Base-by-base conservation (phyloP, 2,888 invertebrate species). In the Epirrhoe alternata region DNA sequence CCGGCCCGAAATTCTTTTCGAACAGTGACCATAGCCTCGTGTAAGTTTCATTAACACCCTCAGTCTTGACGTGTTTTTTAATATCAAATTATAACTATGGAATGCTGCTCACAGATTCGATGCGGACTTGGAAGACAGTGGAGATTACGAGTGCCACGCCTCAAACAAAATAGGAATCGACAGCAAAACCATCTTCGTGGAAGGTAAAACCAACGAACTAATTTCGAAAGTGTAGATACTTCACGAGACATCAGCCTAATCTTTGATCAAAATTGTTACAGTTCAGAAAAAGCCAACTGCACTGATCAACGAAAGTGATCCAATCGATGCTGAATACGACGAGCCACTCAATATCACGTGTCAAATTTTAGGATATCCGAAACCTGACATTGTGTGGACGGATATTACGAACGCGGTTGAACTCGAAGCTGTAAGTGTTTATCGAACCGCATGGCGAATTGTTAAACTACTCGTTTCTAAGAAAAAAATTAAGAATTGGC, bases 301-400 rank as follows among this genome's bases (percentile, higher is more conserved):
- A 6, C 12, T 30, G 1, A 61, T 66, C 7, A n/a, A 7, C 12
- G 58, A 6, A 49, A 53, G 58, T 38, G 10, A 33, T 50, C 33
- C 38, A 7, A 50, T 66, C 10, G 14, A 45, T 42, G 61, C 54
- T 58, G 58, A 61, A 58, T 66, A 66, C 17, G 49, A 50, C 12
- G 24, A 57, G n/a, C 50, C 61, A 3, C 10, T 61, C 2, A 50
- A 53, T 6, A 31, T 66, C 17, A 61, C 57, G 12, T 66, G 66
- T 50, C 42, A 66, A 42, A 53, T 58, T 24, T 30, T 49, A 0
- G 66, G 53, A 53, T 58, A 50, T 42, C 66, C 66, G 4, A 54
- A 49, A 53, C 66, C 66, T 31, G 38, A 42, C 35, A 66, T 66
- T 5, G 17, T 47, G 0, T 61, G 66, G 61, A 33, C 7, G 7